A percentile compares a stretch with the other conserved stretches of the same genome.
Conservation (phyloP, 2,888 invertebrate genomes). For the Clanis bilineata region DNA sequence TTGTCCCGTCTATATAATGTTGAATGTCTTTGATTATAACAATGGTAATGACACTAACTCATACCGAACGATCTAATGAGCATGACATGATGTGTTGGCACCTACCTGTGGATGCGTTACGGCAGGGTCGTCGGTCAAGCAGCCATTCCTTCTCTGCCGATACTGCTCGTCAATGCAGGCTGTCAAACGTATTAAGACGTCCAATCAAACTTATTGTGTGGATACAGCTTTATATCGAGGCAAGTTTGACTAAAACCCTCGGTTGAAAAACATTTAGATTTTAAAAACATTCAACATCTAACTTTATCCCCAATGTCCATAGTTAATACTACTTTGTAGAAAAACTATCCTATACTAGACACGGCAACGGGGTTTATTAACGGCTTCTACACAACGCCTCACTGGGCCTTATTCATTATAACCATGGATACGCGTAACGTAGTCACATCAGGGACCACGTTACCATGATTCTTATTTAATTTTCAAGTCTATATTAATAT, state of each 20-base stretch:
- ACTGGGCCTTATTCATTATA: no score
- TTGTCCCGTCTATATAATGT: neutral
- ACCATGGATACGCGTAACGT: no score
- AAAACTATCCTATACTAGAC: no score
- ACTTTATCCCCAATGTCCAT: no score
- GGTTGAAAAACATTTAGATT: no score
- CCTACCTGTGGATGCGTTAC: constrained; percentile 25
- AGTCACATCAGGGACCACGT: no score
- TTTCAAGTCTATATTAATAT: no score
- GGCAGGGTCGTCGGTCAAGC: neutral
- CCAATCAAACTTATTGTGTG: constrained; percentile 40
- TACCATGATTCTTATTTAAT: no score
- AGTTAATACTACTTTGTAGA: no score
- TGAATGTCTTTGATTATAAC: neutral
- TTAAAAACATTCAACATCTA: no score
- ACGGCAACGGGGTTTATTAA: no score
- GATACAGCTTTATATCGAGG: constrained; percentile 16
- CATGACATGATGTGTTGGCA: neutral
- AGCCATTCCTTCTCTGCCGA: constrained; percentile 10
- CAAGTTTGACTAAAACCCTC: constrained; percentile 1
- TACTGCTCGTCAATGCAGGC: constrained; percentile 30
- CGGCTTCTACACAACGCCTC: no score
- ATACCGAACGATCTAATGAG: neutral
- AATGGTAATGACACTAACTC: neutral
- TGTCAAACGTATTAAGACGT: constrained; percentile 50